Base-by-base conservation (phyloP, 2,888 invertebrate species). In the Plutella xylostella region DNA sequence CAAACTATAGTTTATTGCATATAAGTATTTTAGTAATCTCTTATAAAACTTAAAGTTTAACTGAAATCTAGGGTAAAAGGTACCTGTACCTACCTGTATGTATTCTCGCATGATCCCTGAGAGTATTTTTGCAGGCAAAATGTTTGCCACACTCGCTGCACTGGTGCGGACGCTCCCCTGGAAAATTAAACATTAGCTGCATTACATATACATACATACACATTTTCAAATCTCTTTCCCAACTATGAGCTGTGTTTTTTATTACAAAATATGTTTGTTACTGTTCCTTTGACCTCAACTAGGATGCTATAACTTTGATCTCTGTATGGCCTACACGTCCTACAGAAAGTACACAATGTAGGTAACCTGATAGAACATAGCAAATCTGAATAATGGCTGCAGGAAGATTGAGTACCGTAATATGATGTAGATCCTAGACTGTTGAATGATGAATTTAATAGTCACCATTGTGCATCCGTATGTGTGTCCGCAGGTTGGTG, bases 111-210 rank as follows among this genome's bases (percentile, higher is more conserved):
- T 75, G 74, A 31, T 66, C 61, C n/a, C 51, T 61, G 4, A 75
- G 54, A 2, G 65, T 67, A 37, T 63, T 65, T 46, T 65, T 72
- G 46, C 65, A 64, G 17, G 63, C 57, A 48, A 74, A 75, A 6
- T 51, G 53, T 49, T 72, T 75, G 1, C 61, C 63, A 45, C 78
- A 78, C 19, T 69, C 64, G 0, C 48, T 48, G 42, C 77, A 78
- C 28, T 58, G 56, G 30, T 65, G 69, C 0, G 76, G 77, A 37
- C 63, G 61, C 45, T 77, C 75, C 7, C 77, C 77, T 76, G 61
- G 1, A 34, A 62, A 66, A 7, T 42, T 12, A 46, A 3, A 4
- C 28, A 28, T n/a, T n/a, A n/a, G n/a, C n/a, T n/a, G n/a, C n/a
- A n/a, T n/a, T n/a, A n/a, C n/a, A n/a, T n/a, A n/a, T n/a, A n/a